A percentile compares a stretch with the other conserved stretches of the same genome.
Evolutionary conservation across 1,140 invertebrate species (phyloP).

Genomic region (Diabrotica virgifera): DNA sequence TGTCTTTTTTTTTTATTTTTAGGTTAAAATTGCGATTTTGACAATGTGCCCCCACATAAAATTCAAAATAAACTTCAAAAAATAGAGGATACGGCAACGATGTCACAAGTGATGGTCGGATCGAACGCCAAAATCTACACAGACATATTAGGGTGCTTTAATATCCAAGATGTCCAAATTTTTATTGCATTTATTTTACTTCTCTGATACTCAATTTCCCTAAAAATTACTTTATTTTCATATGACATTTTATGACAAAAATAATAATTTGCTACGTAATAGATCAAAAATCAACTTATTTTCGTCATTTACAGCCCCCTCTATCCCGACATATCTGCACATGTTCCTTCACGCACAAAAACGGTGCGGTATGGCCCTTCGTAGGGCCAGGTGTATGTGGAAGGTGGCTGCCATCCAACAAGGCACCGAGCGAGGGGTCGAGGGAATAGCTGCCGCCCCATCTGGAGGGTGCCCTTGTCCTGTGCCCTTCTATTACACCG

Average conservation of each 20-base stretch:
- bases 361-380: slow-evolving; percentile 15
- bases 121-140: no score
- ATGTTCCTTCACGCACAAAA: slow-evolving; percentile 22
- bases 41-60: no score
- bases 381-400: slow-evolving; percentile 24
- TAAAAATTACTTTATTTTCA: not conserved
- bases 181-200: no score
- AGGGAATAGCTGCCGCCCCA: slow-evolving; percentile 13
- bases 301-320: not conserved
- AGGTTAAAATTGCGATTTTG: no score
- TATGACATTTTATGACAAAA: not conserved
- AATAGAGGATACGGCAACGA: no score
- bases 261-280: not conserved
- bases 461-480: slow-evolving; percentile 24
- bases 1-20: no score
- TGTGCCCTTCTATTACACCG: not conserved
- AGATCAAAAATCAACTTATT: not conserved
- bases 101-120: no score
- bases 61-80: no score
- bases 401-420: not conserved
- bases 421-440: slow-evolving; percentile 2
- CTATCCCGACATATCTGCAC: slow-evolving; percentile 30
- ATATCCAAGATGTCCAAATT: no score
- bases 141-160: no score
- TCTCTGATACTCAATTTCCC: no score